These are phyloP conservation scores for Herminia tarsipennalis DNA, from an alignment of 2,888 invertebrate genomes.

Conservation along the genomic window DNA sequence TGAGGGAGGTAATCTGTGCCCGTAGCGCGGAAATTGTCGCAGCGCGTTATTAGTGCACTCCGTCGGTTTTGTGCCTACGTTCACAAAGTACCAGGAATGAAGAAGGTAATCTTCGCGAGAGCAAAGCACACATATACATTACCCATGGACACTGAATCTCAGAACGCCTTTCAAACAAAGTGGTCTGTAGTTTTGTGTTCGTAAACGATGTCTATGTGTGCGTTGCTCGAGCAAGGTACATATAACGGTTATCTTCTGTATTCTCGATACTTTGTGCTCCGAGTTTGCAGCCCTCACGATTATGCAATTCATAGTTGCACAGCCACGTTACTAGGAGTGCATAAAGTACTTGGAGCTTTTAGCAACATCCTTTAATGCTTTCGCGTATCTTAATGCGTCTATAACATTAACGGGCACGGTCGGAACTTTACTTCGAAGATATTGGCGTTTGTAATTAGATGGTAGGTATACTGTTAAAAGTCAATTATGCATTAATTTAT, in stretches of 20 bases:
- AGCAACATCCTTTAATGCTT: slow-evolving; percentile 19
- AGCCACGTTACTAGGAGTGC: slow-evolving; percentile 19
- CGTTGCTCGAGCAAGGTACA: no score
- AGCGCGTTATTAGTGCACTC: slow-evolving; percentile 48
- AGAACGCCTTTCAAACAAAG: no score
- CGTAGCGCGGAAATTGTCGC: slow-evolving; percentile 54
- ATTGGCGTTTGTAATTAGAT: neutral
- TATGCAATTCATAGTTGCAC: slow-evolving; percentile 10
- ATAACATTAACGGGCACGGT: slow-evolving; percentile 20
- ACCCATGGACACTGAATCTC: no score
- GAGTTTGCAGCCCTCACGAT: neutral
- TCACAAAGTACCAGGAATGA: no score
- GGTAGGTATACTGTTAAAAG: no score
- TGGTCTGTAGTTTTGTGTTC: no score
- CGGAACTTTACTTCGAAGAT: slow-evolving; percentile 1
- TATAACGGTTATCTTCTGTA: no score
- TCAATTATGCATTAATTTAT: no score
- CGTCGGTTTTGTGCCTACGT: slow-evolving; percentile 29
- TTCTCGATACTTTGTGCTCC: neutral
- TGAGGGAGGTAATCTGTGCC: slow-evolving; percentile 49
- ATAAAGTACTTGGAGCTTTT: slow-evolving; percentile 28
- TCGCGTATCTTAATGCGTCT: slow-evolving; percentile 17
- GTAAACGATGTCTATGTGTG: no score
- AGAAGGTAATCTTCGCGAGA: no score
- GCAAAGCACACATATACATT: no score